Evolutionary conservation across 2,888 invertebrate species (phyloP).

Genomic region (Diploptera punctata): DNA sequence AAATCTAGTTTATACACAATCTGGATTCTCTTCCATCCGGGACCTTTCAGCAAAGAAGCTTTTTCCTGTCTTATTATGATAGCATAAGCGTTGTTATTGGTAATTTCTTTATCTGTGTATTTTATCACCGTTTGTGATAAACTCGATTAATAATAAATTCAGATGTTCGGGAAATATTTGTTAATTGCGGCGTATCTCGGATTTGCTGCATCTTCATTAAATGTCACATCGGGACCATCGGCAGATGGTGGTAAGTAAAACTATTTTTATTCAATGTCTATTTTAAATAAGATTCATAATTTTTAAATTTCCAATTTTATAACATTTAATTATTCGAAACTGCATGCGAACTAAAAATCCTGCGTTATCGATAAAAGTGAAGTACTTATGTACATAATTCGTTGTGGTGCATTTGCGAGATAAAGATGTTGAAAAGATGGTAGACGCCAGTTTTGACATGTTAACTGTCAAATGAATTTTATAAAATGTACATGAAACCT

Average conservation of each 20-base stretch:
- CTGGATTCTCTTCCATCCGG: conserved; percentile 39
- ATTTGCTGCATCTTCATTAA: conserved; percentile 42
- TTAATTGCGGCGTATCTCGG: conserved; percentile 40
- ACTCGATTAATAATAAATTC: neutral
- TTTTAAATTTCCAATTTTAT: too few species aligned
- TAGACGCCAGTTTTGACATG: conserved; percentile 21
- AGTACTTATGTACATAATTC: too few species aligned
- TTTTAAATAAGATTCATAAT: neutral
- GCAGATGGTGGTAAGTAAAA: conserved; percentile 44
- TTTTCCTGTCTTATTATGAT: conserved; percentile 32
- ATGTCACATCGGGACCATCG: conserved; percentile 42
- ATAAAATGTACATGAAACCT: too few species aligned
- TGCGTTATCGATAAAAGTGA: too few species aligned
- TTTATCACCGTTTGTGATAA: conserved; percentile 26
- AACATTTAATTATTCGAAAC: too few species aligned
- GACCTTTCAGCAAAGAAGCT: conserved; percentile 31
- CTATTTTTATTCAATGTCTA: neutral
- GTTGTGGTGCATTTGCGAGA: neutral
- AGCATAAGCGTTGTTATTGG: conserved; percentile 12
- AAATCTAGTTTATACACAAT: conserved; percentile 16
- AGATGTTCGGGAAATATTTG: conserved; percentile 39
- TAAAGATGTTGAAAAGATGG: conserved; percentile 13
- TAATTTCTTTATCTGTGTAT: conserved; percentile 1
- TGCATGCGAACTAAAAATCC: too few species aligned
- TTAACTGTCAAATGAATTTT: neutral